phyloP scores from a whole-genome alignment of 2,113 vertebrate species.

The Aplodontia rufa region DNA sequence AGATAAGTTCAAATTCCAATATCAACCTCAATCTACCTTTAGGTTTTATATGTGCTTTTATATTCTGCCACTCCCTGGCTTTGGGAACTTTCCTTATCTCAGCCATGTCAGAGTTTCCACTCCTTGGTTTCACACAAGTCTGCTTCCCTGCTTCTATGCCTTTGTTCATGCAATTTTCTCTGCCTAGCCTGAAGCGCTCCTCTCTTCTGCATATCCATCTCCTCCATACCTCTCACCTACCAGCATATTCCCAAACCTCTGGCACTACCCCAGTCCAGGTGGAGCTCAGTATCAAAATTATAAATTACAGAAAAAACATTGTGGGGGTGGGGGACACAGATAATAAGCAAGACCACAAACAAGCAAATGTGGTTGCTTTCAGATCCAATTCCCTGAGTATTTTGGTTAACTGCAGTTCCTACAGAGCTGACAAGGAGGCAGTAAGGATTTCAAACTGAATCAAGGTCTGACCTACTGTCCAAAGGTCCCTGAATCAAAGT shows the following conservation, averaged over 20 bases:
- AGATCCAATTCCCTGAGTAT: not conserved
- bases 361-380: not conserved
- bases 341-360: not conserved
- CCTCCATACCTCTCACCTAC: not conserved
- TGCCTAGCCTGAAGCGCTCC: not conserved
- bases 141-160: not conserved
- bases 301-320: not conserved
- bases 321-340: not conserved
- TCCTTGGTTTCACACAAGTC: not conserved
- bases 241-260: not conserved
- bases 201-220: not conserved
- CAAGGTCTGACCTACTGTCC: not conserved
- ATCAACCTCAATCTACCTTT: not conserved
- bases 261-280: not conserved
- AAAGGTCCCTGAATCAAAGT: not conserved
- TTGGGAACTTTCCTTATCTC: not conserved
- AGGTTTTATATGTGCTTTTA: not conserved
- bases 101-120: not conserved
- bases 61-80: not conserved
- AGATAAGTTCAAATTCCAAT: slow-evolving; percentile 11
- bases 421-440: not conserved
- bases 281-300: not conserved
- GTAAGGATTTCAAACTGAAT: not conserved
- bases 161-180: not conserved
- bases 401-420: not conserved